Base-by-base conservation (phyloP, 53 echinoderm and acorn worm species). In the Zoroaster sp. region DNA sequence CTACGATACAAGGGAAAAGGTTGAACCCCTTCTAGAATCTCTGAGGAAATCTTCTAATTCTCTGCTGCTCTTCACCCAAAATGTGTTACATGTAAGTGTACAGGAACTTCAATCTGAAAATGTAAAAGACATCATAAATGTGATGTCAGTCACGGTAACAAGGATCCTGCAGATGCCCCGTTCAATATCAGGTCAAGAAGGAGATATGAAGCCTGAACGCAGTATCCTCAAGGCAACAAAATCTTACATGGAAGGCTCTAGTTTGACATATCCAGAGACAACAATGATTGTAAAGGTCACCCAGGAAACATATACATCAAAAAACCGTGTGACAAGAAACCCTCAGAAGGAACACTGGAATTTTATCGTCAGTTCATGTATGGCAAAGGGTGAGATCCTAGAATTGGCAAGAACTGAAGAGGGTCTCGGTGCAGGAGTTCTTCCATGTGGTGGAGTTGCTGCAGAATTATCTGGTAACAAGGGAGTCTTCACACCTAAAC, bases 381-480 rank as follows among this genome's bases (percentile, higher is more conserved):
- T 70, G 88, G 39, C 28, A 28, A 67, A 15, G 28, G 75, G 77
- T 9, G 30, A 40, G 1, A 43, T 75, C 15, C 47, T 88, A 46
- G 44, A 74, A 12, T 40, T 80, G 74, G 92, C 83, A 14, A 51
- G n/a, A 1, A n/a, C 73, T 4, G 53, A 54, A 9, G 77, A 88
- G 42, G 96, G 96, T 33, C 44, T 35, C 63, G 79, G 79, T 33
- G 69, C 87, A 12, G 94, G 92, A 0, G 40, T 96, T 51, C 33
- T 90, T 25, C 92, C 96, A 7, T 92, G 88, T 69, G 96, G 96
- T 77, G 96, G 96, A 23, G 83, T 95, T 37, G 95, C 95, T 51
- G 85, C 63, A 1, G 59, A 90, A 18, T 33, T 90, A 35, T 34
- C 30, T 30, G 8, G 32, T 30, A 40, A 20, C 25, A 44, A 42